Percentiles rank a stretch among this genome's conserved stretches.
These are phyloP conservation scores for Capromys pilorides DNA, from an alignment of 2,797 vertebrate species.

Conservation along the genomic window DNA sequence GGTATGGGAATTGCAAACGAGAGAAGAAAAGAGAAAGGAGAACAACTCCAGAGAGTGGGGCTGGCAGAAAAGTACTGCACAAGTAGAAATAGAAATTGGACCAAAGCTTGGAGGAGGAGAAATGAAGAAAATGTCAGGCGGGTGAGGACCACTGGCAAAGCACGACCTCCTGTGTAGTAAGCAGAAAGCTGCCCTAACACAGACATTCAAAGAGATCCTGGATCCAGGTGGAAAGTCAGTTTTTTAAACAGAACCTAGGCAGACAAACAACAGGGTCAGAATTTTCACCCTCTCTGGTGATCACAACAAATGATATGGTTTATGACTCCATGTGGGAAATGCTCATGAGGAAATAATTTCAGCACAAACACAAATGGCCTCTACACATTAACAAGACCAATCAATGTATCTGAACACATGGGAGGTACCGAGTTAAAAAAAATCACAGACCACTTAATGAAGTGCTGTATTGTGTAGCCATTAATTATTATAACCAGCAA, in stretches of 20 bases:
- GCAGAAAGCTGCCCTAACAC: neutral
- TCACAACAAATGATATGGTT: neutral
- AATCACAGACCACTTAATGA: neutral
- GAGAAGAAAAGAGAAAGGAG: neutral
- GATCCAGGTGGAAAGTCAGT: neutral
- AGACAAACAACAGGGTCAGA: neutral
- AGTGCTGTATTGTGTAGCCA: neutral
- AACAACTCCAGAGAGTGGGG: neutral
- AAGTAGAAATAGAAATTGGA: neutral
- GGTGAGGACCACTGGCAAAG: neutral
- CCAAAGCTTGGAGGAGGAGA: neutral
- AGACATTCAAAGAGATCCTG: neutral
- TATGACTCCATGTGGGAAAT: neutral
- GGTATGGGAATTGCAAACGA: neutral
- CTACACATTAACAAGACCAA: neutral
- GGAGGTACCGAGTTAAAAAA: slow-evolving; percentile 18
- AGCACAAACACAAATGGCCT: slow-evolving; percentile 5
- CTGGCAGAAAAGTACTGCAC: neutral
- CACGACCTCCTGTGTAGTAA: neutral
- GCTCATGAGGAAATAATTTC: slow-evolving; percentile 27
- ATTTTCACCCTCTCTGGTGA: neutral
- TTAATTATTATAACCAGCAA: slow-evolving; percentile 51
- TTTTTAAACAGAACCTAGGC: neutral
- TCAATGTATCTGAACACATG: neutral
- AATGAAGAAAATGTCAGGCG: no score